Base-by-base conservation (phyloP, 2,888 invertebrate genomes). In the Tiphia femorata region DNA sequence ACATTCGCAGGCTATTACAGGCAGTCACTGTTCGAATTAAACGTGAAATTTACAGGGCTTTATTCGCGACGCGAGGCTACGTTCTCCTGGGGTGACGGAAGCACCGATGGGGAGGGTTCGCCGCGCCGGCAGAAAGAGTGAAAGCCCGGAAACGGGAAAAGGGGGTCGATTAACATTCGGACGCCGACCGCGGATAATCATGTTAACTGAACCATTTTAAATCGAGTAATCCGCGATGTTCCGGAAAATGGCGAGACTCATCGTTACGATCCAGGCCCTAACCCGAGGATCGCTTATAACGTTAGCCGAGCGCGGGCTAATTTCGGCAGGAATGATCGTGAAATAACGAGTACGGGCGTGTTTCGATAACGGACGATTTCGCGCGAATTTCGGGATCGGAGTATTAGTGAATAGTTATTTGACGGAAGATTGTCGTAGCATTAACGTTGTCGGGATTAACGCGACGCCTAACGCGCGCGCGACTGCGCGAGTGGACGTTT, bases 1-100 rank as follows among this genome's bases (percentile, higher is more conserved):
- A 71, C 60, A 62, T 66, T 64, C 60, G 41, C 61, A 20, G 41
- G 55, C 62, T 54, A 64, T 69, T 70, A 62, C 57, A 43, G 63
- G 48, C 57, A 55, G 61, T 64, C 63, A 70, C 71, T 64, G 63
- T 65, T 47, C 51, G 62, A 72, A 69, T 71, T 63, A 57, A 69
- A 64, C 65, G 62, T 55, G 51, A 64, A 72, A 69, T 69, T 68
- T 64, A 64, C 64, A 65, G 62, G 52, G 60, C 49, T 69, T 61
- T 67, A 54, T 61, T 55, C 33, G n/a, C 33, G 33, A 4, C 33
- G 33, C 12, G 33, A 4, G 33, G 33, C 12, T 14, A n/a, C 12
- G 12, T n/a, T n/a, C n/a, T n/a, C 33, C 12, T 1, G 33, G 33
- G 33, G 14, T n/a, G 12, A 33, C 5, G 33, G 33, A 33, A 33